Evolutionary conservation across 1,140 invertebrate genomes (phyloP).

Genomic region (Lepeophtheirus salmonis): DNA sequence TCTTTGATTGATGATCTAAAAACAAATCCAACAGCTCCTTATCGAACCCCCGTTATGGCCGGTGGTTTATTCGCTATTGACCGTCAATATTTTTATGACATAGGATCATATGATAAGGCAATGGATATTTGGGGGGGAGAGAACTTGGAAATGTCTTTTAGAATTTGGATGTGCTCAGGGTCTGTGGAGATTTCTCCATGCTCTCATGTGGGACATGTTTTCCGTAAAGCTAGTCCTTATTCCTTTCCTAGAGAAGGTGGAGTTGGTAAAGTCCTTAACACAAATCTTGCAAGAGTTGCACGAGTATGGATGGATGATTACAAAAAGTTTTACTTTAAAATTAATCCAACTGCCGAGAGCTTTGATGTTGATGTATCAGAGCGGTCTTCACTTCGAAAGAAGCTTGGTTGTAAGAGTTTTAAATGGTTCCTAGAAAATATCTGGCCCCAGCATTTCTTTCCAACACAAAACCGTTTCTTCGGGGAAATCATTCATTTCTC

Average conservation of each 20-base stretch:
- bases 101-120: conserved; percentile 71
- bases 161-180: conserved; percentile 94
- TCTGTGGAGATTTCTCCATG: conserved; percentile 83
- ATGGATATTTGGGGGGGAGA: conserved; percentile 88
- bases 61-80: conserved; percentile 87
- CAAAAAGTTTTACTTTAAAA: conserved; percentile 73
- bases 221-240: conserved; percentile 79
- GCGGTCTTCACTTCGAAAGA: conserved; percentile 48
- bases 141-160: conserved; percentile 84
- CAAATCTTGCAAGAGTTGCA: conserved; percentile 69
- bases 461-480: conserved; percentile 56
- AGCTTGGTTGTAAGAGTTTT: conserved; percentile 67
- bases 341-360: conserved; percentile 39
- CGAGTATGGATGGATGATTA: conserved; percentile 88
- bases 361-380: conserved; percentile 42
- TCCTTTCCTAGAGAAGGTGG: conserved; percentile 41
- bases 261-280: conserved; percentile 63
- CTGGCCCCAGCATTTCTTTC: conserved; percentile 65
- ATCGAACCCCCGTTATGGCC: conserved; percentile 78
- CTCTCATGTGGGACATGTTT: conserved; percentile 92
- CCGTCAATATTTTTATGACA: conserved; percentile 26
- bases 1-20: conserved; percentile 32
- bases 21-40: conserved; percentile 19
- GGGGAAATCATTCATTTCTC: conserved; percentile 41
- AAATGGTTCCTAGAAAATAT: conserved; percentile 89